Base-by-base conservation (phyloP, 2,113 vertebrate species). In the Pogona vitticeps region DNA sequence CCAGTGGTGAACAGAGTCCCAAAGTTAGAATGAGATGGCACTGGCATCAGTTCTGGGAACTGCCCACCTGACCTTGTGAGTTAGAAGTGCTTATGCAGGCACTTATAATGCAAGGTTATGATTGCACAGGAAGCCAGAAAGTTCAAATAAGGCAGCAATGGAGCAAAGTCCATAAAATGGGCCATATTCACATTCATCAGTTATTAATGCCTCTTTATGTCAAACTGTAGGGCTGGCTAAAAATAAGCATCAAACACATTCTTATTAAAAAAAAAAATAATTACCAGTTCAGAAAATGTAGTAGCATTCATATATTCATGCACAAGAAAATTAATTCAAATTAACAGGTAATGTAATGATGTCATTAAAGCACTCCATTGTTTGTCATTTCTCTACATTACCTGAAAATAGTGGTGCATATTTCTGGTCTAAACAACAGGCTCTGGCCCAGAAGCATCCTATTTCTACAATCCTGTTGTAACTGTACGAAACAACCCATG, bases 141-240 rank as follows among this genome's bases (percentile, higher is more conserved):
- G 65, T 38, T 42, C 12, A 21, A 80, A 26, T 28, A 80, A 79
- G 36, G 52, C 52, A 59, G 15, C 38, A 75, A 31, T 1, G 52
- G 61, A 81, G 15, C 56, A 81, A 80, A 20, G 38, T 5, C 77
- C 77, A 73, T 26, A 28, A 72, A 78, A 79, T n/a, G 52, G 67
- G 28, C 67, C 71, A 28, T 42, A 80, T 73, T 80, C 77, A 63
- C 7, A 63, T 80, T 42, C 77, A 86, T 86, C 13, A 42, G 58
- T 86, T 86, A 86, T 73, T 86, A 86, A 86, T 63, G 56, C 8
- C 68, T 86, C 56, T 33, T 61, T 63, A 80, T 72, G 61, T 58
- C 84, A 78, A 68, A 85, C 84, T 58, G 63, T 63, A 65, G 14
- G 33, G 31, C 56, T 61, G 59, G 63, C 31, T 61, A 73, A 86